Conservation (phyloP, 1,140 invertebrate genomes). For the Drosophila sp. region DNA sequence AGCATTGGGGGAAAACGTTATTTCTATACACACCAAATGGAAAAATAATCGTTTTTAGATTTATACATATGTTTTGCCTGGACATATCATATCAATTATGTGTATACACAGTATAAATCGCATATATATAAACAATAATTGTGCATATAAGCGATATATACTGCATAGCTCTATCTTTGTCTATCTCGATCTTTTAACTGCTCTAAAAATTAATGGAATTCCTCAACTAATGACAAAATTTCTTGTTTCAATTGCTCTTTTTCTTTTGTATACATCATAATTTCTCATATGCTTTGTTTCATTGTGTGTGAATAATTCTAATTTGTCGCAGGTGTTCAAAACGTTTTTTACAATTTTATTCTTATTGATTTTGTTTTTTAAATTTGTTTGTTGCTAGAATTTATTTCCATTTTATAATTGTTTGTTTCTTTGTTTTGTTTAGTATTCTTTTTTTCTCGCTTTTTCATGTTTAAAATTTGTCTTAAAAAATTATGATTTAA, state of each 20-base stretch:
- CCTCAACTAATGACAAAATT: conserved; percentile 11
- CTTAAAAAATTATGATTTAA: conserved; percentile 60
- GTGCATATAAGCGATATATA: neutral
- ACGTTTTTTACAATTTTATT: conserved; percentile 57
- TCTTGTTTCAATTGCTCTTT: conserved; percentile 1
- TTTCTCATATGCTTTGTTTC: neutral
- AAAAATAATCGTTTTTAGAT: neutral
- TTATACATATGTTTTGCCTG: neutral
- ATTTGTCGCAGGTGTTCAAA: conserved; percentile 24
- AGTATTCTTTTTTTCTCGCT: neutral
- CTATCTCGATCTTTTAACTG: neutral
- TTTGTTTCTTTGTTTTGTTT: conserved; percentile 11
- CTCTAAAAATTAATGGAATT: conserved; percentile 8
- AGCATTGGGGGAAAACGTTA: neutral
- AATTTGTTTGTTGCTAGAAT: conserved; percentile 43
- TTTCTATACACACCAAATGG: conserved; percentile 5
- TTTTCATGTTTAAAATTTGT: conserved; percentile 51
- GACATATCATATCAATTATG: neutral
- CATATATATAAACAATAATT: neutral
- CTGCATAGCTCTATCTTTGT: neutral
- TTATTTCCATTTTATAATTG: conserved; percentile 40
- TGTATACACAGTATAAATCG: neutral
- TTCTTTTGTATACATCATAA: conserved; percentile 5
- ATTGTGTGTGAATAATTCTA: conserved; percentile 1
- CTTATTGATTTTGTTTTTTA: conserved; percentile 18